These are phyloP conservation scores for Atractosteus spatula DNA, from an alignment of 2,113 vertebrate species.

Conservation along the genomic window DNA sequence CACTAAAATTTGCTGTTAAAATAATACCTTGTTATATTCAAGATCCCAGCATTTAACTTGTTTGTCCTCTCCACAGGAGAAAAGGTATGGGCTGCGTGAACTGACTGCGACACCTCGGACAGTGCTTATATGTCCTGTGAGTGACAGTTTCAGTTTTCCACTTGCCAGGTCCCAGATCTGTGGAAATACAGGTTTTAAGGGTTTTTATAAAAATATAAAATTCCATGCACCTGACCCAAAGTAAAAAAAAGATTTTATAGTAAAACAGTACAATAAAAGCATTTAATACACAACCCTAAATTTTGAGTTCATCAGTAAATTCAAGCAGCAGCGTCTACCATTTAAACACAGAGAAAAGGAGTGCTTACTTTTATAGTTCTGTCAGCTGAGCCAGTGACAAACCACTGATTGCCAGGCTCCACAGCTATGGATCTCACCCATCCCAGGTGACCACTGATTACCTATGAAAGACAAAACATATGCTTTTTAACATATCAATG, in stretches of 20 bases:
- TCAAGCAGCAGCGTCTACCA: too few relatives aligned
- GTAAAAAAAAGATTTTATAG: too few relatives aligned
- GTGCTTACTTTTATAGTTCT: slow-evolving; percentile 90
- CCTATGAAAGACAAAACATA: slow-evolving; percentile 59
- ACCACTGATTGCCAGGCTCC: slow-evolving; percentile 97
- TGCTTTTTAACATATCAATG: not conserved
- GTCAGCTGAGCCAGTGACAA: slow-evolving; percentile 95
- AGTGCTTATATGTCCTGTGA: slow-evolving; percentile 96
- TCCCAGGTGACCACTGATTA: slow-evolving; percentile 95
- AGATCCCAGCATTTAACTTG: slow-evolving; percentile 99
- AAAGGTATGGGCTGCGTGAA: slow-evolving; percentile 86
- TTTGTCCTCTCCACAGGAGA: slow-evolving; percentile 97
- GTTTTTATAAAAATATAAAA: too few relatives aligned
- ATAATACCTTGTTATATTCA: slow-evolving; percentile 90
- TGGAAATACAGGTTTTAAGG: too few relatives aligned
- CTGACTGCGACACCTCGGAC: slow-evolving; percentile 94
- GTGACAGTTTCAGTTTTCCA: slow-evolving; percentile 89
- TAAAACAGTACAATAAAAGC: too few relatives aligned
- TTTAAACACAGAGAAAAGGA: too few relatives aligned
- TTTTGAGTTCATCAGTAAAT: too few relatives aligned
- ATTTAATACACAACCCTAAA: too few relatives aligned
- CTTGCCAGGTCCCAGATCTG: slow-evolving; percentile 98
- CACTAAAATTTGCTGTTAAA: too few relatives aligned
- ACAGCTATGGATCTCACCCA: slow-evolving; percentile 97
- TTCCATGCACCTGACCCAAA: too few relatives aligned